Base-by-base conservation (phyloP, 1,140 invertebrate species). In the Drosophila parvula region DNA sequence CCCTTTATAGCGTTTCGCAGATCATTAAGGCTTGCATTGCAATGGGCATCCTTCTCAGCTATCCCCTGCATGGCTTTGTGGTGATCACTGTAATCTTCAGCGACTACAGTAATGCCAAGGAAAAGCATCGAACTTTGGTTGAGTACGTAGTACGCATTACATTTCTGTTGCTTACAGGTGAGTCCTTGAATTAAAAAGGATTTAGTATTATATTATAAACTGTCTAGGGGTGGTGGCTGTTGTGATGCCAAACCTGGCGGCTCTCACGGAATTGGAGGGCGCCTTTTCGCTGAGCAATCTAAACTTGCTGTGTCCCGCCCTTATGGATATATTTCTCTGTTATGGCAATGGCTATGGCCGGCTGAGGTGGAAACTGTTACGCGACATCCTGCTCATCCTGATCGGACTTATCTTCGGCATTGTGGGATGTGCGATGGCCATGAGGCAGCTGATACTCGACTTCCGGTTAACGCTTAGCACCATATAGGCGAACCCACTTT, bases 261-360 rank as follows among this genome's bases (percentile, higher is more conserved):
- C 82, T 1, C 65, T 86, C 16, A 88, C 83, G n/a, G 83, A 82
- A 22, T 47, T 86, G 47, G 82, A 86, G 32, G 82, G 82, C 0
- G 82, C 82, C 36, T 88, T 86, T 36, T 86, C 82, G 1, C 30
- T 86, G 32, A 79, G 75, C 40, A 86, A 82, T 16, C 43, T 86
- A n/a, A 86, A 86, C 53, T 57, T 86, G 0, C 38, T 86, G 4
- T 86, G 82, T n/a, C 82, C 82, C 14, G 83, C 82, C 0, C 12
- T 86, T 10, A 86, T 86, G 18, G 67, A 86, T 18, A 47, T 86
- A 16, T 77, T 82, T 30, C 62, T 86, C 0, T 79, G 81, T 34
- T 86, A 86, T 50, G 40, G 28, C 0, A 4, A 5, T 0, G 82
- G 82, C 10, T 86, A 86, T 55, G 82, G 82, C 3, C 30, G 60